Conservation (phyloP, 2,888 invertebrate genomes). For the Dasypogon diadema region DNA sequence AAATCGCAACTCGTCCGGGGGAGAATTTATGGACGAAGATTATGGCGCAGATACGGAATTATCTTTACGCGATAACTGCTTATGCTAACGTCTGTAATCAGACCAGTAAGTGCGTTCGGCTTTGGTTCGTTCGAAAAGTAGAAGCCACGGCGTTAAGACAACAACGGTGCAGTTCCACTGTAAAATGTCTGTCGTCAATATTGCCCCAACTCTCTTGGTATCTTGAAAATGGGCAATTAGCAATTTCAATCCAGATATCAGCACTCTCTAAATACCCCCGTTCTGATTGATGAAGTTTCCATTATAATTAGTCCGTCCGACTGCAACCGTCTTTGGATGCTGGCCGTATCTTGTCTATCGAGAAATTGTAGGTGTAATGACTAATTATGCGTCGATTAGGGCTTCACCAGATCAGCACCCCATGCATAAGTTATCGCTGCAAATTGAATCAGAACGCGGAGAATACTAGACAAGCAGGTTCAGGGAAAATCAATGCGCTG, state of each 20-base stretch:
- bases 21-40: slow-evolving; percentile 12
- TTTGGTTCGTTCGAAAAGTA: slow-evolving; percentile 8
- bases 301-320: slow-evolving; percentile 7
- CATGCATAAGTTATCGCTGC: too few relatives aligned
- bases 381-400: slow-evolving; percentile 12
- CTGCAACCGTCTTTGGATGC: background rate
- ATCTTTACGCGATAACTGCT: slow-evolving; percentile 14
- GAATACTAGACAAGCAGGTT: too few relatives aligned
- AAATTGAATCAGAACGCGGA: too few relatives aligned
- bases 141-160: background rate
- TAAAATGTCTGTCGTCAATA: background rate
- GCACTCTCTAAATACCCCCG: background rate
- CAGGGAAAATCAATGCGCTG: too few relatives aligned
- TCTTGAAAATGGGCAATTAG: slow-evolving; percentile 14
- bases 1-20: background rate
- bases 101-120: slow-evolving; percentile 4
- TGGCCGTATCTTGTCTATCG: background rate
- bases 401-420: background rate
- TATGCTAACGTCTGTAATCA: background rate
- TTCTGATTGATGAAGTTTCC: slow-evolving; percentile 30
- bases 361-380: background rate
- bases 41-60: slow-evolving; percentile 22
- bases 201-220: background rate
- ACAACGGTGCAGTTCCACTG: background rate
- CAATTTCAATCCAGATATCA: slow-evolving; percentile 9